Evolutionary conservation across 2,113 vertebrate genomes (phyloP).

Genomic region (Oryzias celebensis): DNA sequence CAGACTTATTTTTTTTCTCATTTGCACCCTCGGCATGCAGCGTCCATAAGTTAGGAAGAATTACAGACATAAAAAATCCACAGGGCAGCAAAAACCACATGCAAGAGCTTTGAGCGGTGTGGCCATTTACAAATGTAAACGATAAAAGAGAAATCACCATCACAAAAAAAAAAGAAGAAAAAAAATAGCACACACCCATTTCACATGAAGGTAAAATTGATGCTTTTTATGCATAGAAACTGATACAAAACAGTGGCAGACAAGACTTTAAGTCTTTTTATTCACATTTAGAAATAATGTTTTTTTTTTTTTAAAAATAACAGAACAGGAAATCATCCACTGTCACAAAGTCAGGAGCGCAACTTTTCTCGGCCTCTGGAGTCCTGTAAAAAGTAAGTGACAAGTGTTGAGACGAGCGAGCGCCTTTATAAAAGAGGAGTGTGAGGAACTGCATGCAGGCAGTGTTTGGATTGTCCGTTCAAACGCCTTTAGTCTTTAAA

Average conservation of each 20-base stretch:
- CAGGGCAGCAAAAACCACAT: conserved; percentile 56
- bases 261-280: conserved; percentile 47
- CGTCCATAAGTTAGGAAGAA: conserved; percentile 65
- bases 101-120: conserved; percentile 60
- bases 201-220: conserved; percentile 55
- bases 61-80: conserved; percentile 34
- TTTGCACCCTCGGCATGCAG: conserved; percentile 60
- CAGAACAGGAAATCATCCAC: conserved; percentile 25
- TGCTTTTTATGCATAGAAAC: conserved; percentile 68
- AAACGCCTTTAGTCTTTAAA: conserved; percentile 60
- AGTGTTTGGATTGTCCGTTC: conserved; percentile 58
- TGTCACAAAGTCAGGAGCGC: conserved; percentile 53
- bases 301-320: too few relatives aligned
- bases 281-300: conserved; percentile 65
- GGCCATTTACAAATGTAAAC: conserved; percentile 67
- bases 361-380: conserved; percentile 42
- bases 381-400: conserved; percentile 71
- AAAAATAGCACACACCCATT: conserved; percentile 59
- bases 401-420: conserved; percentile 69
- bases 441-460: conserved; percentile 61
- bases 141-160: conserved; percentile 54
- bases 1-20: conserved; percentile 26
- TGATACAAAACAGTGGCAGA: conserved; percentile 46
- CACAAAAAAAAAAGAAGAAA: conserved; percentile 39
- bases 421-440: conserved; percentile 55